Conservation (phyloP, 2,888 invertebrate genomes). For the Fragum sueziense region DNA sequence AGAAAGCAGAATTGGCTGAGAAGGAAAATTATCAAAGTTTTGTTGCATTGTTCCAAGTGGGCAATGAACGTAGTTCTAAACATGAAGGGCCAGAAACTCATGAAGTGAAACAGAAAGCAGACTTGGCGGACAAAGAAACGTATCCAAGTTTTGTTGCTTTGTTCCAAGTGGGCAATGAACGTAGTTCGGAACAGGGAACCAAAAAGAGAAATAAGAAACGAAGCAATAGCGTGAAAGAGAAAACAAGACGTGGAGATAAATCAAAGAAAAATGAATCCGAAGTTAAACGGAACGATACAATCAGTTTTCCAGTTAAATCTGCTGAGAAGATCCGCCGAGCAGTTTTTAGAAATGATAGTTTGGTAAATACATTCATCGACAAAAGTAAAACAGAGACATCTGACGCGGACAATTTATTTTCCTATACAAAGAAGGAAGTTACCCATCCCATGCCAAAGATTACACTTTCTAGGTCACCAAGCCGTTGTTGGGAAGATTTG, state of each 20-base stretch:
- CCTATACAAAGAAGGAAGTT: neutral
- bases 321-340: neutral
- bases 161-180: neutral
- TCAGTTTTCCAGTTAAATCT: neutral
- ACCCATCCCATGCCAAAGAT: neutral
- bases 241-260: neutral
- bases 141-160: constrained; percentile 1
- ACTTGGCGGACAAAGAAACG: neutral
- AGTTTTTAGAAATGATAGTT: neutral
- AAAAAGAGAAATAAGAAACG: neutral
- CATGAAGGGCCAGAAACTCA: neutral
- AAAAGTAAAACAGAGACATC: neutral
- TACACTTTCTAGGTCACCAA: neutral
- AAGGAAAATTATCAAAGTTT: neutral
- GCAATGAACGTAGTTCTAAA: neutral
- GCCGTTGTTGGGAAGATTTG: constrained; percentile 14
- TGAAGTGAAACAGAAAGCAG: neutral
- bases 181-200: neutral
- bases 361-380: constrained; percentile 9
- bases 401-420: neutral
- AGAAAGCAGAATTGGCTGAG: neutral
- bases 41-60: neutral
- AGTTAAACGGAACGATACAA: constrained; percentile 1
- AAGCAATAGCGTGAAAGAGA: neutral
- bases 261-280: neutral